Evolutionary conservation across 1,140 invertebrate genomes (phyloP).

Genomic region (Drosophila hydei): DNA sequence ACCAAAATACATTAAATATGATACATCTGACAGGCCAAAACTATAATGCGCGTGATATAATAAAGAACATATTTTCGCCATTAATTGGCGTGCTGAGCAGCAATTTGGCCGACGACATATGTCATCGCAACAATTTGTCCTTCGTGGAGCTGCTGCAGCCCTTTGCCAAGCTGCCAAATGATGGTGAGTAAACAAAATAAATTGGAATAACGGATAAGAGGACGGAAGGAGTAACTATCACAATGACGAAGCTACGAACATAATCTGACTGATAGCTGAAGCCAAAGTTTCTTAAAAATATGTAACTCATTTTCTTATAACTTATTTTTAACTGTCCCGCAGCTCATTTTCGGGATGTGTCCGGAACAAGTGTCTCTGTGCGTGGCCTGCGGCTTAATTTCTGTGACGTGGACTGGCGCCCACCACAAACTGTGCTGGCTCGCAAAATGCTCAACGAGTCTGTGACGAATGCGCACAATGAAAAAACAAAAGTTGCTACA

Average conservation of each 20-base stretch:
- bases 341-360: constrained; percentile 94
- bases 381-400: constrained; percentile 92
- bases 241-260: no score
- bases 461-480: constrained; percentile 89
- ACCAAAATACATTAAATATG: constrained; percentile 61
- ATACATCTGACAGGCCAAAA: constrained; percentile 83
- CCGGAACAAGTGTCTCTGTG: constrained; percentile 89
- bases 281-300: background rate
- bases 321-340: background rate
- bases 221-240: no score
- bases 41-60: constrained; percentile 91
- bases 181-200: constrained; percentile 86
- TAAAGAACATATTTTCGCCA: constrained; percentile 94
- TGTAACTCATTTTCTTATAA: background rate
- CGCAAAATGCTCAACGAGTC: constrained; percentile 94
- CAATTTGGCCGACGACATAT: constrained; percentile 91
- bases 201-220: background rate
- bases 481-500: constrained; percentile 86
- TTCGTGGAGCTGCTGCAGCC: constrained; percentile 96
- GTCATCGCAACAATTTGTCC: constrained; percentile 95
- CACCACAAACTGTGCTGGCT: constrained; percentile 92
- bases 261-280: no score
- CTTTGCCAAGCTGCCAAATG: constrained; percentile 91
- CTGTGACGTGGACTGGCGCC: constrained; percentile 91
- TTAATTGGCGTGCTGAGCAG: constrained; percentile 94